Conservation (phyloP, 2,113 vertebrate genomes). For the Odontophorus gujanensis region DNA sequence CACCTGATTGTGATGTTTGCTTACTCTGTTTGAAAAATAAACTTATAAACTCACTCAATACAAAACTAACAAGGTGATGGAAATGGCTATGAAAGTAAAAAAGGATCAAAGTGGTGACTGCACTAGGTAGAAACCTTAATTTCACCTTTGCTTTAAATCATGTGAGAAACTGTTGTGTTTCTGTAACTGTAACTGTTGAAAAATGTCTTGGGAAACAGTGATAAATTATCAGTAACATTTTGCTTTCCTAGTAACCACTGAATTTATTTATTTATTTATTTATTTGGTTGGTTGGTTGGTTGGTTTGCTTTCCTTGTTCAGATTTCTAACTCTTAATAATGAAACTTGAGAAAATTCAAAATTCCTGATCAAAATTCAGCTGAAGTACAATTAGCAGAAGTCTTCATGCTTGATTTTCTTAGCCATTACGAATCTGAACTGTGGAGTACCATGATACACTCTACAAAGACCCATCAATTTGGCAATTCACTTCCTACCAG, state of each 20-base stretch:
- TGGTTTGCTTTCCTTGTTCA: not conserved
- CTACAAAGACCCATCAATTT: not conserved
- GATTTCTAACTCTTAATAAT: not conserved
- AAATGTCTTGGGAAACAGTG: accelerated
- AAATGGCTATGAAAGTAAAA: not conserved
- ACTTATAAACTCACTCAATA: not conserved
- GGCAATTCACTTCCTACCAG: not conserved
- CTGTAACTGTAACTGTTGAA: not conserved
- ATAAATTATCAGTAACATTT: not conserved
- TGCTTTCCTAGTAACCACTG: not conserved
- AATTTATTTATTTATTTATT: no score
- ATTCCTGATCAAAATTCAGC: accelerated
- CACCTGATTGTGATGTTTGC: not conserved
- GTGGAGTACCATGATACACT: not conserved
- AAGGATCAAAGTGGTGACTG: not conserved
- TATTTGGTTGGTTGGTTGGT: not conserved
- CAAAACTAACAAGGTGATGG: not conserved
- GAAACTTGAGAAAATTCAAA: not conserved
- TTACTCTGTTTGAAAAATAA: not conserved
- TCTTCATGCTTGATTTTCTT: accelerated
- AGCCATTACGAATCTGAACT: not conserved
- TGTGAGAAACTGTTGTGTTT: not conserved
- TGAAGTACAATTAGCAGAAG: not conserved
- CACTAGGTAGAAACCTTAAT: not conserved
- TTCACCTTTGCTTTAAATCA: not conserved